Evolutionary conservation across 2,113 vertebrate species (phyloP), one percentile per base, ranked within the genome.

Genomic region (Anguilla rostrata): DNA sequence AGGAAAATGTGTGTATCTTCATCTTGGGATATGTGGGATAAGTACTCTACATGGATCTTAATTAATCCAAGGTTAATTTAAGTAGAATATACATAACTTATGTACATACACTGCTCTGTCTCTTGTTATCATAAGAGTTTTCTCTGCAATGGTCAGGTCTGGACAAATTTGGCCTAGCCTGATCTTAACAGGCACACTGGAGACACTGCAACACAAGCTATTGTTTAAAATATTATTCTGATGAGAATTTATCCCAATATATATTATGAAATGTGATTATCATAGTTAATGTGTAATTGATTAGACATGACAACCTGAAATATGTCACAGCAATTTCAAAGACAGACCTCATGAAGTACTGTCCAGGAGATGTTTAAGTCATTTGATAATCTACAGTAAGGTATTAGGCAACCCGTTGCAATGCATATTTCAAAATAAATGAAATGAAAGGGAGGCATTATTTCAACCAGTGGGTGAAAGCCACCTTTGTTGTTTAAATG

Each of bases 1-100:
- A 94, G 94, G 92, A 94, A 75, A 29, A 80, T 91, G 93, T 93
- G 94, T 92, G 91, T 87, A 95, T 94, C 92, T 94, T 89, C 66
- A 87, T 90, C 90, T 94, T 88, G 82, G 90, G 90, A 91, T 85
- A 89, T 91, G 85, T 92, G 89, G 88, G 87, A 87, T 90, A 90
- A 83, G 34, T 86, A 87, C 89, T 86, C 29, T 84, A 83, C 86
- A 90, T 88, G 87, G 89, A 92, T 89, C 87, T 26, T 87, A 86
- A 91, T 88, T 88, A 84, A 92, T 92, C 92, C 92, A 85, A 88
- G 79, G 87, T 87, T 86, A 91, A 89, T 93, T 90, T 88, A 90
- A 85, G 87, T 88, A 71, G 43, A 93, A 92, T 89, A 89, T 89
- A 88, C 86, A 90, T 93, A 91, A 93, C 93, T 90, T 91, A 87